Conservation (phyloP, 2,113 vertebrate species). For the Percina caprodes region DNA sequence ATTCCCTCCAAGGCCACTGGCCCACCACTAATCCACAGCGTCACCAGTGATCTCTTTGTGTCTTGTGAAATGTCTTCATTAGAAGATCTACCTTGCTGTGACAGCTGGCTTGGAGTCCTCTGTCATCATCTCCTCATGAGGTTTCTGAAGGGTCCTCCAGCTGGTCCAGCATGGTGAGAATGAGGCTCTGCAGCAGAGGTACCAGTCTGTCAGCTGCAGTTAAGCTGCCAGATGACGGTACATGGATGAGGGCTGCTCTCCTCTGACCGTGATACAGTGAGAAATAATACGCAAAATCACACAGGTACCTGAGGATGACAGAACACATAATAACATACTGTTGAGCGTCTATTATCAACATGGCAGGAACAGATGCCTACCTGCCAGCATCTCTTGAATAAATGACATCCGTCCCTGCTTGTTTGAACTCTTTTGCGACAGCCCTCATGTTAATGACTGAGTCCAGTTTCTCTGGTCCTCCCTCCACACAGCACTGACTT, state of each 20-base stretch:
- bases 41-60: background rate
- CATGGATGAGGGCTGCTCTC: conserved; percentile 84
- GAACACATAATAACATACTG: background rate
- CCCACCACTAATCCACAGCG: background rate
- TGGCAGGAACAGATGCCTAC: conserved; percentile 60
- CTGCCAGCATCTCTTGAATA: conserved; percentile 90
- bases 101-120: background rate
- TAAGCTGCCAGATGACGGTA: conserved; percentile 77
- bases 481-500: conserved; percentile 81
- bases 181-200: conserved; percentile 81
- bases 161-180: conserved; percentile 83
- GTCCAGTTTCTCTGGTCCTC: conserved; percentile 84
- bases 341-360: background rate
- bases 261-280: conserved; percentile 83
- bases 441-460: conserved; percentile 85
- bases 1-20: background rate
- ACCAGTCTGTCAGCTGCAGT: conserved; percentile 80
- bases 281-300: conserved; percentile 88
- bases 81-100: background rate
- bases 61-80: background rate
- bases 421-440: conserved; percentile 74
- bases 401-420: conserved; percentile 77
- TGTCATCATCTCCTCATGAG: background rate
- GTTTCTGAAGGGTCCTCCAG: conserved; percentile 38
- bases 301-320: conserved; percentile 83